Conservation (phyloP, 2,113 vertebrate genomes). For the Mus pahari region DNA sequence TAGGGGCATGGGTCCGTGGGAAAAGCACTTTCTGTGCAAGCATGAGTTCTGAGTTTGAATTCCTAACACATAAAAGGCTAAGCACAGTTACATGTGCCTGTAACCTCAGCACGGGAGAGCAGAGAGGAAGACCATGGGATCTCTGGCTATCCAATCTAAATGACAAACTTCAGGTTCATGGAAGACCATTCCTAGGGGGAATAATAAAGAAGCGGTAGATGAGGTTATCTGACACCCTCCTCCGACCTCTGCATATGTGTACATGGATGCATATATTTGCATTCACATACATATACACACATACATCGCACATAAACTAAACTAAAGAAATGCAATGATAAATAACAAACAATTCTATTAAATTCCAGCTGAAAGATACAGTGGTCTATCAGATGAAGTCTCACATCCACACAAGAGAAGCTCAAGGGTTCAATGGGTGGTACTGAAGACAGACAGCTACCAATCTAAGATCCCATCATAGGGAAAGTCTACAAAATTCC, state of each 20-base stretch:
- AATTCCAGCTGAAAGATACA: constrained; percentile 5
- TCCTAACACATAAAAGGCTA: neutral
- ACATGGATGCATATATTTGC: neutral
- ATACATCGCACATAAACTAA: neutral
- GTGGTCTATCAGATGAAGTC: neutral
- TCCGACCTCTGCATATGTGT: neutral
- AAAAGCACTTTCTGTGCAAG: neutral
- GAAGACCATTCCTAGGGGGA: neutral
- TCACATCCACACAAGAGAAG: neutral
- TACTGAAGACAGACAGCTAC: neutral
- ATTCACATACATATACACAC: neutral
- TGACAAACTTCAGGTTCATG: neutral
- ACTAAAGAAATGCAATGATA: neutral
- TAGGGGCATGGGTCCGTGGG: too few relatives aligned
- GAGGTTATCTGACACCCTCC: neutral
- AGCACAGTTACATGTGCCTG: neutral
- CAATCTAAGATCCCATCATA: neutral
- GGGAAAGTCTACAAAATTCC: neutral
- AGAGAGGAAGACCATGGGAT: neutral
- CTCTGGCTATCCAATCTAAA: neutral
- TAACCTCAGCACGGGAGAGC: too few relatives aligned
- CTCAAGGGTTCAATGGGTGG: neutral
- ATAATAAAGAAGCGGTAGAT: neutral
- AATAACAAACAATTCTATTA: neutral
- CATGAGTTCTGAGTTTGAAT: neutral